A percentile compares a stretch with the other conserved stretches of the same genome.
Evolutionary conservation across 1,140 invertebrate species (phyloP).

Genomic region (Pristionchus pacificus): DNA sequence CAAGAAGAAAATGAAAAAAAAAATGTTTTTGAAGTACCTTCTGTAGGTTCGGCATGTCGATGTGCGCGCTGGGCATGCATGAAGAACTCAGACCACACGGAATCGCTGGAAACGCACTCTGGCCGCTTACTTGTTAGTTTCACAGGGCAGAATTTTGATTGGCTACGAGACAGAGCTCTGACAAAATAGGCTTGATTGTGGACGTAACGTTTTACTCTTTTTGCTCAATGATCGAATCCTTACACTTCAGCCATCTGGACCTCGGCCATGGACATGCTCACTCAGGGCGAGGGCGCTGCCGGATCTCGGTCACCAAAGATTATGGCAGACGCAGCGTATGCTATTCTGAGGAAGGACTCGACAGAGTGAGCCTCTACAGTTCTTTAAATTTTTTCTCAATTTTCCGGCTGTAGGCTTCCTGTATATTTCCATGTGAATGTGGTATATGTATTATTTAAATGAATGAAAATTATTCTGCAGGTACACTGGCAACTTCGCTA

Average conservation of each 20-base stretch:
- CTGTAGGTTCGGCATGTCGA: slow-evolving; percentile 91
- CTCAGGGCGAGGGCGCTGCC: slow-evolving; percentile 65
- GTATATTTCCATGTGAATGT: no score
- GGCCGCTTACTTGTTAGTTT: slow-evolving; percentile 66
- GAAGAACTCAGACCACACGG: slow-evolving; percentile 75
- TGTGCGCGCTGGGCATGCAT: slow-evolving; percentile 90
- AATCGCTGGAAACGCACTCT: slow-evolving; percentile 92
- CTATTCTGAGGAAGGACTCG: slow-evolving; percentile 75
- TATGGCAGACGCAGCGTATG: slow-evolving; percentile 77
- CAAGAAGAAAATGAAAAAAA: no score
- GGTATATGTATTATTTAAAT: no score
- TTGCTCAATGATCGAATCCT: background rate
- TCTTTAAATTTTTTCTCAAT: no score
- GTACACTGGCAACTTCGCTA: no score
- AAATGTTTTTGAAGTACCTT: no score
- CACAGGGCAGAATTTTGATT: background rate
- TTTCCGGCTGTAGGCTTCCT: no score
- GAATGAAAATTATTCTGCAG: no score
- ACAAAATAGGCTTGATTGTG: background rate
- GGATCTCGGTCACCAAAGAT: slow-evolving; percentile 68
- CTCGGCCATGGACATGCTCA: slow-evolving; percentile 92
- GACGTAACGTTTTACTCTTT: background rate
- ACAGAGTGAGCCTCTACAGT: slow-evolving; percentile 79
- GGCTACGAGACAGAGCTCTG: background rate
- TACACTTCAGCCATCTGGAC: slow-evolving; percentile 76